phyloP scores from a whole-genome alignment of 2,113 vertebrate genomes.

The Arizona elegans region DNA sequence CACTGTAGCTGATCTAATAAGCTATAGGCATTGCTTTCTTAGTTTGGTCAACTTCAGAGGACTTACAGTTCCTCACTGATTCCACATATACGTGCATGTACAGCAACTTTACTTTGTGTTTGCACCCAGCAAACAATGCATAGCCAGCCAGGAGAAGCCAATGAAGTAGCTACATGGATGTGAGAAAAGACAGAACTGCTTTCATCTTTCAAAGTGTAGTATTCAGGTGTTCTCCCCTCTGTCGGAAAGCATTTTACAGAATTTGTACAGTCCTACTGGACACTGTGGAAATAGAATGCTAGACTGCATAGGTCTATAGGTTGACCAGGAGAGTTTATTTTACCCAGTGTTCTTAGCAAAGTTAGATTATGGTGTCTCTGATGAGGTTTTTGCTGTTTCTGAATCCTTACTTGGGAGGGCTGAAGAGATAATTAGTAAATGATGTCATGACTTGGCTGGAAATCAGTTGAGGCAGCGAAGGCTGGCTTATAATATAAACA shows the following conservation, averaged over 20 bases:
- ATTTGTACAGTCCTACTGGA: not conserved
- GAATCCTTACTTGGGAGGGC: conserved; percentile 66
- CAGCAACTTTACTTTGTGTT: not conserved
- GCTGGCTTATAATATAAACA: conserved; percentile 64
- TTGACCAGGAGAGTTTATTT: not conserved
- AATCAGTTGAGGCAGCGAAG: conserved; percentile 50
- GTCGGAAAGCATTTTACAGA: not conserved
- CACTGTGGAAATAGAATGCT: not conserved
- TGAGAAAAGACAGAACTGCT: not conserved
- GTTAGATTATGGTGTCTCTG: rapidly evolving
- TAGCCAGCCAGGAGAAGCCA: not conserved
- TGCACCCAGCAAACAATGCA: not conserved
- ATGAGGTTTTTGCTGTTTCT: not conserved
- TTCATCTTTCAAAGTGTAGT: not conserved
- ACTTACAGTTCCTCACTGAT: not conserved
- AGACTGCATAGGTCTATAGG: not conserved
- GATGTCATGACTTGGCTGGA: conserved; percentile 62
- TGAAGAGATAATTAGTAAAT: conserved; percentile 46
- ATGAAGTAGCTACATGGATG: not conserved
- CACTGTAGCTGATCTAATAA: not conserved
- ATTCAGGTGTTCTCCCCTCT: not conserved
- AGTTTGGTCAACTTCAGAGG: not conserved
- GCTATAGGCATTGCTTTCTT: not conserved
- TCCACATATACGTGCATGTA: not conserved
- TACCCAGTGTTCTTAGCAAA: not conserved